These are phyloP conservation scores for Pinctada fucata DNA, from an alignment of 2,888 invertebrate genomes.

Conservation along the genomic window DNA sequence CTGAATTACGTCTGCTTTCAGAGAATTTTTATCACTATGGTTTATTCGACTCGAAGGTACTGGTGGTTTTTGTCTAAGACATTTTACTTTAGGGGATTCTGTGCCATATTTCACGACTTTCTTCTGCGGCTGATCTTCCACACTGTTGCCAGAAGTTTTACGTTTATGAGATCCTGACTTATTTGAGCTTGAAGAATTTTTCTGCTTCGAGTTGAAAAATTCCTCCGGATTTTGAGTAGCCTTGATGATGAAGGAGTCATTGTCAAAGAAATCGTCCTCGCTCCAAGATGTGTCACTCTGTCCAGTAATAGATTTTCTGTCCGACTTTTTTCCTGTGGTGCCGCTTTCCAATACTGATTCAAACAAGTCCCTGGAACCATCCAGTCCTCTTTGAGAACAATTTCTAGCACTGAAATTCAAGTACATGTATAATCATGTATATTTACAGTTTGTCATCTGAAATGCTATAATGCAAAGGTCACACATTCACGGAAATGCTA, in stretches of 20 bases:
- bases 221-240: slow-evolving; percentile 55
- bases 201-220: not conserved
- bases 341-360: not conserved
- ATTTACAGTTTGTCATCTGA: too few relatives aligned
- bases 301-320: not conserved
- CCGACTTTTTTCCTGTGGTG: not conserved
- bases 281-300: slow-evolving; percentile 52
- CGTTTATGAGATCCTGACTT: slow-evolving; percentile 20
- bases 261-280: slow-evolving; percentile 63
- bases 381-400: too few relatives aligned
- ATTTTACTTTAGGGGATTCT: not conserved
- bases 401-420: too few relatives aligned
- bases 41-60: not conserved
- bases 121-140: slow-evolving; percentile 18
- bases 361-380: too few relatives aligned
- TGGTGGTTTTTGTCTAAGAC: not conserved
- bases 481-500: too few relatives aligned
- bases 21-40: slow-evolving; percentile 4
- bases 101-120: slow-evolving; percentile 20
- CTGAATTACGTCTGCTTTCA: not conserved
- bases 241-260: slow-evolving; percentile 60
- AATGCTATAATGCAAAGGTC: too few relatives aligned
- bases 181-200: not conserved
- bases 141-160: slow-evolving; percentile 13
- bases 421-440: too few relatives aligned